Percentiles rank a stretch among this genome's conserved stretches.
Conservation (phyloP, 2,113 vertebrate genomes). For the Megaceryle maxima region DNA sequence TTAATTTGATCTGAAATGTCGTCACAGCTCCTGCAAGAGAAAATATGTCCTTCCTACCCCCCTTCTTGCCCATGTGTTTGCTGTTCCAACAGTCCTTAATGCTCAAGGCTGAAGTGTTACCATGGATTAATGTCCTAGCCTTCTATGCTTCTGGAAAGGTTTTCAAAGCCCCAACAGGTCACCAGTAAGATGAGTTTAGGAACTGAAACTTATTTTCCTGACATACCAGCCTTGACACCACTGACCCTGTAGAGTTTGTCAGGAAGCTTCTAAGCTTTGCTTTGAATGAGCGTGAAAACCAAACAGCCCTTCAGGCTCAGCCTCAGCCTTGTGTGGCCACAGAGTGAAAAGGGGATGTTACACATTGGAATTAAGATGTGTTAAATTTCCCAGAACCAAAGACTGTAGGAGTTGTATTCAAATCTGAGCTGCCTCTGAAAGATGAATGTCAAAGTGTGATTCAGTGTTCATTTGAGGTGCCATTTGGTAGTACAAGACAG, state of each 20-base stretch:
- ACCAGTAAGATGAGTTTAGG: conserved; percentile 52
- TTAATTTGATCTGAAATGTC: conserved; percentile 68
- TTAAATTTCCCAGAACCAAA: conserved; percentile 36
- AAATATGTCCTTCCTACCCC: conserved; percentile 23
- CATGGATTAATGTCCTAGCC: conserved; percentile 40
- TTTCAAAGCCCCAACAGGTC: conserved; percentile 23
- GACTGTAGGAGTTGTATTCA: neutral
- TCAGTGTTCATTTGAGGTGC: neutral
- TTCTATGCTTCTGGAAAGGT: conserved; percentile 23
- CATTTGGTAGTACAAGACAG: neutral
- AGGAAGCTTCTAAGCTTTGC: conserved; percentile 33
- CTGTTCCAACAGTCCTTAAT: neutral
- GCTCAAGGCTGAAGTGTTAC: conserved; percentile 35
- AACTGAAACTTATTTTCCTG: conserved; percentile 56
- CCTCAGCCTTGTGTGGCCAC: neutral
- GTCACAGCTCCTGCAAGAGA: conserved; percentile 17
- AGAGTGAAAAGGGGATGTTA: conserved; percentile 26
- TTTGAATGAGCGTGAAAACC: conserved; percentile 18
- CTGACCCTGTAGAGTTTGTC: conserved; percentile 13
- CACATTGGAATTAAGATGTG: conserved; percentile 18
- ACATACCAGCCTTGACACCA: conserved; percentile 3
- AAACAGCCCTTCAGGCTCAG: conserved; percentile 1
- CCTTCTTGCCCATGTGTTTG: neutral
- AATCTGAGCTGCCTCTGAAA: neutral
- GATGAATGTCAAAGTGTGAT: neutral